Evolutionary conservation across 2,888 invertebrate genomes (phyloP).

Genomic region (Argyresthia goedartella): DNA sequence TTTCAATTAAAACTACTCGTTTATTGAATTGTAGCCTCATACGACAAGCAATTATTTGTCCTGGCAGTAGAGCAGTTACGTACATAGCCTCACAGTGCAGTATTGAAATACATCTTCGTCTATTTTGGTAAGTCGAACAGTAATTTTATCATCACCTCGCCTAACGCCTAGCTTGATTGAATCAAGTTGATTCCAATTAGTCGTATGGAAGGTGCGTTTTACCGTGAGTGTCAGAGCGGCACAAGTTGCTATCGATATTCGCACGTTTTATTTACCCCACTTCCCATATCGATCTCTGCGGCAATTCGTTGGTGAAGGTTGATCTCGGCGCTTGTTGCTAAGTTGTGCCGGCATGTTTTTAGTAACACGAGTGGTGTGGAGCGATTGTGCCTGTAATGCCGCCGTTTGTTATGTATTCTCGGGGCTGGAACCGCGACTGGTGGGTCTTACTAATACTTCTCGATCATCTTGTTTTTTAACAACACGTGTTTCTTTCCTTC

Average conservation of each 20-base stretch:
- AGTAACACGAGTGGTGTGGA: neutral
- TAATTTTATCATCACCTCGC: neutral
- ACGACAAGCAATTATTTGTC: neutral
- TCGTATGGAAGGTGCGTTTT: neutral
- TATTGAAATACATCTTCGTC: neutral
- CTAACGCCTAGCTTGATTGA: too few relatives aligned
- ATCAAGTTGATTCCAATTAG: neutral
- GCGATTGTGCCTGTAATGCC: neutral
- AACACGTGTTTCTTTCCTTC: too few relatives aligned
- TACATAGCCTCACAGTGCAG: neutral
- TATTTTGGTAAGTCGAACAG: constrained; percentile 4
- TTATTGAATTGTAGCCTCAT: too few relatives aligned
- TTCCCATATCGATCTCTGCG: neutral
- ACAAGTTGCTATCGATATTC: neutral
- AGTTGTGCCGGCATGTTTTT: neutral
- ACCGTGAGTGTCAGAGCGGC: neutral
- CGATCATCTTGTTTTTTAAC: too few relatives aligned
- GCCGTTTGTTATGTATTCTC: neutral
- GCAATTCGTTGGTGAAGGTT: neutral
- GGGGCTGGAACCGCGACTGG: neutral
- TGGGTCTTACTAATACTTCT: too few relatives aligned
- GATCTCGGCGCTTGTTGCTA: neutral
- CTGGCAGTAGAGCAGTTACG: neutral
- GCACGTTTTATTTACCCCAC: neutral
- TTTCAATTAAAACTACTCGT: too few relatives aligned